phyloP scores from a whole-genome alignment of 2,888 invertebrate species.

The Athetis lepigone region DNA sequence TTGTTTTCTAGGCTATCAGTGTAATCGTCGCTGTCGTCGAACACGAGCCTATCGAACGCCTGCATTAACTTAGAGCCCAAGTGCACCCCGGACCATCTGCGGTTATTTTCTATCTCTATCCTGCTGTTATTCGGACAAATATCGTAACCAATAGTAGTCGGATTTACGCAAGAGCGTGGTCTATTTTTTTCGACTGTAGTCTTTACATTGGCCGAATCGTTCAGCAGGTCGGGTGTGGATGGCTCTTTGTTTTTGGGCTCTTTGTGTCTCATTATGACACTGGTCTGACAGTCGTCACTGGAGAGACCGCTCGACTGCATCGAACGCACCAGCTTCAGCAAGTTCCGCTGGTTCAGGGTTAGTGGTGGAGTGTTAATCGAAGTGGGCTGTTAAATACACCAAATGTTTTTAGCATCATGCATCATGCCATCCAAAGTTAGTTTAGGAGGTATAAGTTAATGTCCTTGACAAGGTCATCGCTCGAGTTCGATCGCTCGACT shows the following conservation, averaged over 20 bases:
- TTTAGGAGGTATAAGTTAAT: constrained; percentile 67
- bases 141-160: constrained; percentile 85
- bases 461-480: constrained; percentile 72
- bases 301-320: constrained; percentile 90
- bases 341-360: constrained; percentile 91
- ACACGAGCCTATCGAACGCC: constrained; percentile 92
- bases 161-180: constrained; percentile 93
- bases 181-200: constrained; percentile 90
- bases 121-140: constrained; percentile 87
- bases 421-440: constrained; percentile 83
- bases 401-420: constrained; percentile 87
- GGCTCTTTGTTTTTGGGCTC: constrained; percentile 87
- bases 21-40: constrained; percentile 93
- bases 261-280: constrained; percentile 88
- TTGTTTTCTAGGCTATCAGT: constrained; percentile 94
- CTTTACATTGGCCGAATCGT: constrained; percentile 89
- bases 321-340: constrained; percentile 90
- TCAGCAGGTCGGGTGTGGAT: constrained; percentile 91
- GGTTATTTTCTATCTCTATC: constrained; percentile 88
- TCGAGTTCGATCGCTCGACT: constrained; percentile 72
- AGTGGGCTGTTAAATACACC: constrained; percentile 90
- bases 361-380: constrained; percentile 89
- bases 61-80: constrained; percentile 93
- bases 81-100: constrained; percentile 94
- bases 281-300: constrained; percentile 89